phyloP scores from a whole-genome alignment of 1,140 invertebrate genomes.

The Leucophenga varia region DNA sequence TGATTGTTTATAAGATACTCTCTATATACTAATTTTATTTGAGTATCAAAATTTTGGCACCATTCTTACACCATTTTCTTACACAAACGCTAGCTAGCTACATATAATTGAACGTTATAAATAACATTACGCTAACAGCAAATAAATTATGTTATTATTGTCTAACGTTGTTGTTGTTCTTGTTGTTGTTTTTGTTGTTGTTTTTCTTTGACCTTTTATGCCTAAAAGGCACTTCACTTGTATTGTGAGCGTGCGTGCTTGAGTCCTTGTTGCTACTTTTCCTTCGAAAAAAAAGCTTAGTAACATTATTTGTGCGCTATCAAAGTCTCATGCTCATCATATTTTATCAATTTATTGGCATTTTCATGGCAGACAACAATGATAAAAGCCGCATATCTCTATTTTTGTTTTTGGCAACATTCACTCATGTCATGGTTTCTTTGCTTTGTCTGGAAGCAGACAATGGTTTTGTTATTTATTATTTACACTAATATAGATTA shows the following conservation, averaged over 20 bases:
- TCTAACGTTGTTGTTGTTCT: constrained; percentile 7
- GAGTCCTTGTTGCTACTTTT: background rate
- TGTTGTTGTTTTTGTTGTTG: background rate
- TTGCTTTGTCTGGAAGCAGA: background rate
- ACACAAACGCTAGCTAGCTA: no score
- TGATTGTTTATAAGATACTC: no score
- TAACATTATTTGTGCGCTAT: constrained; percentile 19
- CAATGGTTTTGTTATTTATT: constrained; percentile 52
- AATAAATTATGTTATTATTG: constrained; percentile 37
- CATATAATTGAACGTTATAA: constrained; percentile 53
- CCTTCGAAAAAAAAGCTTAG: constrained; percentile 1
- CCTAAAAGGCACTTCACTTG: no score
- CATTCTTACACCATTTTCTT: no score
- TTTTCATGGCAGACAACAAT: constrained; percentile 20
- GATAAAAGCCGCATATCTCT: background rate
- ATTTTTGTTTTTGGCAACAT: background rate
- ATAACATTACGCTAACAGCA: constrained; percentile 53
- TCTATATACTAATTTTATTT: no score
- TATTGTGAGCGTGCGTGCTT: constrained; percentile 22
- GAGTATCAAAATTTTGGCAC: no score
- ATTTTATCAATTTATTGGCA: constrained; percentile 52
- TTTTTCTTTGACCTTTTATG: background rate
- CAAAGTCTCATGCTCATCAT: constrained; percentile 31
- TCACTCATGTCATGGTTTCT: background rate
- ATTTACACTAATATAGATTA: constrained; percentile 52